phyloP scores from a whole-genome alignment of 2,888 invertebrate species.

The Hybos culiciformis region DNA sequence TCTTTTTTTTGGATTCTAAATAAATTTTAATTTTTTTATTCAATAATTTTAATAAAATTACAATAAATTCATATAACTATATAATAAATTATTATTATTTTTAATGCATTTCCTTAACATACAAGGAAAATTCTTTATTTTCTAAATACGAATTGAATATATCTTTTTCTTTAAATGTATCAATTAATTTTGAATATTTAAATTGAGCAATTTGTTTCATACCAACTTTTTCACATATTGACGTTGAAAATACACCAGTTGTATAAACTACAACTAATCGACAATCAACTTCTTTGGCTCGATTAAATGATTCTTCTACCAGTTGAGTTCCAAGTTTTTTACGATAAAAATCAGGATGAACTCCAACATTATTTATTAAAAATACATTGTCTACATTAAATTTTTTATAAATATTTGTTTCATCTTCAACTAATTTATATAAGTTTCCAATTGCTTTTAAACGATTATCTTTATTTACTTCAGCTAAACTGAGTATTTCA shows the following conservation, averaged over 20 bases:
- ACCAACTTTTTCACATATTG: conserved; percentile 1
- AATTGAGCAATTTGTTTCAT: conserved; percentile 1
- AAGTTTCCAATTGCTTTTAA: background rate
- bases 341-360: conserved; percentile 1
- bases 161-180: background rate
- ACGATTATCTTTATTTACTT: background rate
- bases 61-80: too few relatives aligned
- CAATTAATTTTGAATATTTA: background rate
- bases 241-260: background rate
- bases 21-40: too few relatives aligned
- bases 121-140: background rate
- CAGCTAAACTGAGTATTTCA: background rate
- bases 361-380: background rate
- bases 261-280: background rate
- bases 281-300: background rate
- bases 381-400: background rate
- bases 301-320: background rate
- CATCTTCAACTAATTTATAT: background rate
- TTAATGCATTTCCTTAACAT: background rate
- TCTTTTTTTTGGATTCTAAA: too few relatives aligned
- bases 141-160: background rate
- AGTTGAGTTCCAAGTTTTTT: conserved; percentile 1
- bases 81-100: too few relatives aligned
- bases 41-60: too few relatives aligned
- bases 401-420: conserved; percentile 1